Evolutionary conservation across 2,113 vertebrate genomes (phyloP), one percentile per base, ranked within the genome.

Genomic region (Verasper variegatus): DNA sequence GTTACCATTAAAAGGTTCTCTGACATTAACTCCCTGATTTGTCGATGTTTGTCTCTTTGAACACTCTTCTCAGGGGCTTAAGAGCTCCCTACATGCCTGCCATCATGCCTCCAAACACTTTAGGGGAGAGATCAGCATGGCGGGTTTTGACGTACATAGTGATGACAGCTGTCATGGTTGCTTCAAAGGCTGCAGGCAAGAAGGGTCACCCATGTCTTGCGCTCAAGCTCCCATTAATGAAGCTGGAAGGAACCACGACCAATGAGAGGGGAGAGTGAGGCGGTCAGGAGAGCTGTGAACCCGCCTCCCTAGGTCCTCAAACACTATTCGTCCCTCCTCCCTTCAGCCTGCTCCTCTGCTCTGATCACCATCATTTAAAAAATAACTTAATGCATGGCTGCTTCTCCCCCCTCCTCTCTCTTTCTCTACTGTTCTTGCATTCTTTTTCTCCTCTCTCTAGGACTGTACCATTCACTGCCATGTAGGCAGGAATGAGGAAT

Each of bases 291-390:
- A 91, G 89, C 68, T 0, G 21, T 56, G 54, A 77, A 75, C 86
- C 89, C 81, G 54, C 78, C 86, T 72, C 58, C 47, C 62, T 79
- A 58, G 12, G 24, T 65, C 68, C 70, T 24, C 26, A 17, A 66
- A 78, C 81, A 65, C 54, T 23, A 80, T 83, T 81, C 10, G 62
- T 57, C 71, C 82, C 71, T 62, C 68, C 71, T 68, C 84, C 52
- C 74, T 71, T 69, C n/a, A 20, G 78, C 68, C 60, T 65, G 68
- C 82, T 89, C 81, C 85, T 90, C 77, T n/a, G 20, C 72, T 85
- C 78, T 78, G 71, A 87, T 91, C 74, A 75, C 51, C 56, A 70
- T 93, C 88, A 90, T 93, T 95, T 93, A 92, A 91, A 93, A 92
- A 91, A 93, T 92, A 68, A 82, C 88, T 86, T 90, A 81, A 89